These are phyloP conservation scores for Listrodromus nycthemerus DNA, from an alignment of 2,888 invertebrate species.

Conservation along the genomic window DNA sequence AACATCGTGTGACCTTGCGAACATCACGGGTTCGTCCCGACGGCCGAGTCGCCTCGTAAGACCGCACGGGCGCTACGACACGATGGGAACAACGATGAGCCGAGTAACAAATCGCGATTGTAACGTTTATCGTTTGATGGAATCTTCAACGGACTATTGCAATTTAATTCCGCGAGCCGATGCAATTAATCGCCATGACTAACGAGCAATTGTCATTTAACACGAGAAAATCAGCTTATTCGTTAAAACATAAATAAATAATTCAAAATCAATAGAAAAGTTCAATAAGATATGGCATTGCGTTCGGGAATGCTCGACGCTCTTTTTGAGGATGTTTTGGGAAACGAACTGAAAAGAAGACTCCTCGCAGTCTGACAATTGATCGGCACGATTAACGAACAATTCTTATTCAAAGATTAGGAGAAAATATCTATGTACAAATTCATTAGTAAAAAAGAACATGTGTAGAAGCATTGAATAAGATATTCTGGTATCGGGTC, in stretches of 20 bases:
- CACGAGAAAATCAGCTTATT: not conserved
- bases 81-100: not conserved
- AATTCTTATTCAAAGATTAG: not conserved
- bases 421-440: not conserved
- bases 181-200: not conserved
- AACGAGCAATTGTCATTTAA: not conserved
- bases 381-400: conserved; percentile 6
- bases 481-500: not conserved
- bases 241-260: not conserved
- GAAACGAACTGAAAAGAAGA: not conserved
- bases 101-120: not conserved
- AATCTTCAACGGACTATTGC: not conserved
- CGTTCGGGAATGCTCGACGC: not conserved
- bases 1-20: not conserved
- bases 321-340: not conserved
- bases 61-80: not conserved
- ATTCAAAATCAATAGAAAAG: not conserved
- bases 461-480: no score
- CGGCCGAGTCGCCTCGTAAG: not conserved
- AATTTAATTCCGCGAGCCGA: not conserved
- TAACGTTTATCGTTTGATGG: not conserved
- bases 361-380: not conserved
- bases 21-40: not conserved
- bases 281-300: not conserved
- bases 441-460: not conserved